Percentiles rank a stretch among this genome's conserved stretches.
These are phyloP conservation scores for Nymphalis c-album DNA, from an alignment of 2,888 invertebrate genomes.

Conservation along the genomic window DNA sequence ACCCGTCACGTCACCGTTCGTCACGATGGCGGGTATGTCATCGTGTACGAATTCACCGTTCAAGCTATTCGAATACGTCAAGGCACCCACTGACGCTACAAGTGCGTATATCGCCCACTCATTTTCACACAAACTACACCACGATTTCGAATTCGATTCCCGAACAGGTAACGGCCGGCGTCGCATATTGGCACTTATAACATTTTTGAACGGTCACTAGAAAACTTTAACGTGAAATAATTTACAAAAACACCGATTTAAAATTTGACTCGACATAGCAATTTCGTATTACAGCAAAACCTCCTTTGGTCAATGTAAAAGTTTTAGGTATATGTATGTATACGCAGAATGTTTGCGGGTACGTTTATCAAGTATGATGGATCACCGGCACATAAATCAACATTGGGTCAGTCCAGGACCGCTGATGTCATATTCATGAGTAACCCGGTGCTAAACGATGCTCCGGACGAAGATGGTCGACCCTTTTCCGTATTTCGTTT, in stretches of 20 bases:
- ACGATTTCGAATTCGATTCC: constrained; percentile 54
- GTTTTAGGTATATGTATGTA: not conserved
- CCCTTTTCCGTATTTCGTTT: constrained; percentile 58
- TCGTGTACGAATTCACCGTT: constrained; percentile 93
- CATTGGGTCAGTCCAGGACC: constrained; percentile 58
- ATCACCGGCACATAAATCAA: constrained; percentile 70
- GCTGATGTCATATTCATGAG: constrained; percentile 79
- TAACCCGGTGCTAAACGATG: constrained; percentile 44
- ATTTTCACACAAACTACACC: constrained; percentile 63
- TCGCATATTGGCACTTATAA: constrained; percentile 58
- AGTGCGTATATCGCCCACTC: constrained; percentile 84
- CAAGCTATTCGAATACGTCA: constrained; percentile 87
- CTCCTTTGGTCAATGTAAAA: not conserved
- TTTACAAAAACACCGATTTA: not conserved
- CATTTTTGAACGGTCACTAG: constrained; percentile 6
- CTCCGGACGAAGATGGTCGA: constrained; percentile 35
- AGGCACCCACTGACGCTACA: constrained; percentile 84
- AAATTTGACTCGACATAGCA: not conserved
- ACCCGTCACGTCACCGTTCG: constrained; percentile 90
- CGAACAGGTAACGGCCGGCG: constrained; percentile 71
- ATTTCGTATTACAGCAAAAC: not conserved
- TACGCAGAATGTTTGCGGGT: constrained; percentile 34
- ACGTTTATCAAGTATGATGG: constrained; percentile 61
- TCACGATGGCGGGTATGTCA: constrained; percentile 91
- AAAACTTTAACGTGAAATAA: constrained; percentile 4